phyloP scores from a whole-genome alignment of 35 echinoderm and acorn worm genomes.

The Ophiothrix spiculata region DNA sequence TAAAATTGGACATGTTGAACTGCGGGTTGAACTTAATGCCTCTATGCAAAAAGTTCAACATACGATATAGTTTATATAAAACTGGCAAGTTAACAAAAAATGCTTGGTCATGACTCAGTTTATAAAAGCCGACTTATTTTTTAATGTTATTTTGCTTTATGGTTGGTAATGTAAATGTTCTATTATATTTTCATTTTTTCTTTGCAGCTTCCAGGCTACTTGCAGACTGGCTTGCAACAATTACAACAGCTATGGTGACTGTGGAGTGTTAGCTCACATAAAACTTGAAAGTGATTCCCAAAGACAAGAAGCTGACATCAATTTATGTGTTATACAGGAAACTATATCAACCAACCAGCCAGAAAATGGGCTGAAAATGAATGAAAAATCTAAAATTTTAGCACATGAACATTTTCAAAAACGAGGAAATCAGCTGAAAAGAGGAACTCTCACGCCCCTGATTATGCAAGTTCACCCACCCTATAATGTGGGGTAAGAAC shows the following conservation, averaged over 20 bases:
- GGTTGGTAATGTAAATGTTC: neutral
- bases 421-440: too few species aligned
- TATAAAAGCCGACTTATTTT: neutral
- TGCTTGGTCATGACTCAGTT: neutral
- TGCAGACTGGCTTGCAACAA: conserved; percentile 44
- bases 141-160: neutral
- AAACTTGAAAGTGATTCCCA: conserved; percentile 7
- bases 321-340: neutral
- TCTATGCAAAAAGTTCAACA: neutral
- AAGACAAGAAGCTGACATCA: neutral
- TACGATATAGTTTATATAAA: neutral
- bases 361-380: too few species aligned
- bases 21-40: neutral
- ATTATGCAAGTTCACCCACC: conserved; percentile 33
- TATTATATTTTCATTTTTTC: conserved; percentile 35
- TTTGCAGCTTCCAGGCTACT: conserved; percentile 57
- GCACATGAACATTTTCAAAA: too few species aligned
- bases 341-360: conserved; percentile 21
- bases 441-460: too few species aligned
- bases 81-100: neutral
- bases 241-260: conserved; percentile 60
- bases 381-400: too few species aligned
- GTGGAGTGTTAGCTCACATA: conserved; percentile 36
- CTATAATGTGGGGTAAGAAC: conserved; percentile 48
- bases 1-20: neutral